Conservation (phyloP, 2,113 vertebrate genomes). For the Columba janthina region DNA sequence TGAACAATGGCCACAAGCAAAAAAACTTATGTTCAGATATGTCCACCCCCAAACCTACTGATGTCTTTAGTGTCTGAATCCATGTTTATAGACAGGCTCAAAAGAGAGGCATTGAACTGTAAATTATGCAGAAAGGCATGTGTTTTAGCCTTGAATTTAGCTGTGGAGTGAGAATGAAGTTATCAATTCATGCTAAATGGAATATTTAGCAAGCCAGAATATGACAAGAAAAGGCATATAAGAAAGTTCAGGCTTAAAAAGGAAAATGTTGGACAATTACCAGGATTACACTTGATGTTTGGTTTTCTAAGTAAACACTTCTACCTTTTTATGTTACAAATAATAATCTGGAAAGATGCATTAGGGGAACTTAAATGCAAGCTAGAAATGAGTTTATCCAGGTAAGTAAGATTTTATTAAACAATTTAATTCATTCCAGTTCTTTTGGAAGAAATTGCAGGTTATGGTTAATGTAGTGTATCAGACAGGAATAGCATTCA, state of each 20-base stretch:
- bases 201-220: constrained; percentile 29
- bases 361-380: constrained; percentile 66
- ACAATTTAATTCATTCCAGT: constrained; percentile 83
- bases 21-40: not conserved
- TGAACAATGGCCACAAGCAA: not conserved
- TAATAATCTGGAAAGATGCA: constrained; percentile 71
- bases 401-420: constrained; percentile 82
- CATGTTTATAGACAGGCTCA: not conserved
- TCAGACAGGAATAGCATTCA: constrained; percentile 75
- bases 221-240: not conserved
- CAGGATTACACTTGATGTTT: constrained; percentile 66
- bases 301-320: constrained; percentile 72
- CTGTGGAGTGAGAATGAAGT: constrained; percentile 5
- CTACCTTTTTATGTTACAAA: constrained; percentile 65
- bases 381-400: constrained; percentile 79
- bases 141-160: not conserved
- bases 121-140: not conserved
- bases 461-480: constrained; percentile 81
- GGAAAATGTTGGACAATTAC: constrained; percentile 44
- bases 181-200: constrained; percentile 35
- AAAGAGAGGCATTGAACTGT: not conserved
- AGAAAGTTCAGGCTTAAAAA: not conserved
- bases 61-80: not conserved
- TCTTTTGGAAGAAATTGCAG: constrained; percentile 78
- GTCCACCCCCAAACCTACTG: not conserved